Evolutionary conservation across 2,888 invertebrate species (phyloP).

Genomic region (Periphyllus acericola): DNA sequence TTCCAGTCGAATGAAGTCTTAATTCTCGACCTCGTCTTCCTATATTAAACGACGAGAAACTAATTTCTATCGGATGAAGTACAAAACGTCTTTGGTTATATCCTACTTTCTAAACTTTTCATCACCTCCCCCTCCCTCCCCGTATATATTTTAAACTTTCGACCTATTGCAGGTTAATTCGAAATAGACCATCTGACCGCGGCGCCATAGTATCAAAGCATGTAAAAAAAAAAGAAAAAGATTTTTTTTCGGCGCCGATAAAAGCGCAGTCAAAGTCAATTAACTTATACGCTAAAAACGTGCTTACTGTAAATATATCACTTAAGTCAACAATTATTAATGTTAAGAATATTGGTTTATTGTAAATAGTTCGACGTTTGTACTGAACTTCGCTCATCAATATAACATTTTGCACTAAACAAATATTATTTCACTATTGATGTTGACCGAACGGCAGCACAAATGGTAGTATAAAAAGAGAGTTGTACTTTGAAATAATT

Average conservation of each 20-base stretch:
- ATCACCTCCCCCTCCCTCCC: neutral
- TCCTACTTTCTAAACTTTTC: constrained; percentile 21
- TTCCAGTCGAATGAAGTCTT: constrained; percentile 50
- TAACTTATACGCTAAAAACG: neutral
- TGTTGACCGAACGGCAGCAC: neutral
- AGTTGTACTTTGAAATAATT: too few relatives aligned
- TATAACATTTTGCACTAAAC: neutral
- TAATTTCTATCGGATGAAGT: constrained; percentile 27
- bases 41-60: constrained; percentile 5
- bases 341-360: neutral
- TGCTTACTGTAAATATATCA: neutral
- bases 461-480: neutral
- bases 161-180: neutral
- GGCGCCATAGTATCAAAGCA: neutral
- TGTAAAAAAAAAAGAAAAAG: neutral
- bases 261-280: neutral
- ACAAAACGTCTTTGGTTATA: neutral
- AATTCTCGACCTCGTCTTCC: constrained; percentile 22
- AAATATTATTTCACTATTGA: neutral
- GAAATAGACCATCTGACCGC: neutral
- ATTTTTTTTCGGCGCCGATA: neutral
- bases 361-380: neutral
- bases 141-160: neutral
- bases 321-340: neutral
- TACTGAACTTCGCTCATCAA: neutral